Evolutionary conservation across 2,888 invertebrate species (phyloP), one percentile per base, ranked within the genome.

Genomic region (Strigamia crassipes): DNA sequence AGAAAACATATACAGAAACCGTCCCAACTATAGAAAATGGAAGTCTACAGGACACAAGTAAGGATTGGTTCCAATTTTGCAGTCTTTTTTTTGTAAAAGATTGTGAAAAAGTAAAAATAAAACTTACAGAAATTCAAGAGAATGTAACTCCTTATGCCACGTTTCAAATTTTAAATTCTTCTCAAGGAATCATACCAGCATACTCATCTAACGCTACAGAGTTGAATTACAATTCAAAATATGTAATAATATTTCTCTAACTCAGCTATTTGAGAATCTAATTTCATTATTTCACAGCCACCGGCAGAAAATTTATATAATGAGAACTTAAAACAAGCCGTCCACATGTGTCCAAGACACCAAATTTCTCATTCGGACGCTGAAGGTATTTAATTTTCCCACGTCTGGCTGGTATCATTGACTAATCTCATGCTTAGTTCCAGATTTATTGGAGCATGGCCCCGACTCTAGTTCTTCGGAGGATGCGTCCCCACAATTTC

Each of bases 361-460:
- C 73, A 73, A 73, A 73, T 73, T 23, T 31, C 73, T 12, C 73
- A 73, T 73, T 31, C 73, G n/a, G 73, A 73, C 15, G 42, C 79
- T 15, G 79, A 78, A 42, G 79, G 79, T 78, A 23, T 3, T 18
- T 38, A 31, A 73, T 27, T 9, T 31, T 31, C 6, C 38, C 1
- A 38, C 2, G 1, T 3, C 3, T 38, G 38, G 6, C 10, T 38
- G 6, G 8, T 6, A 38, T 38, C 38, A 2, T 38, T 38, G 10
- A 38, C 38, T 38, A 38, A 38, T 38, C 10, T 38, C 10, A 10
- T 6, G 38, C 10, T 23, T 41, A 78, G 79, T 78, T 78, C 79
- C 79, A 21, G 79, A 78, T 78, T 78, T 78, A 41, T 42, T 78
- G 42, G 79, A 78, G 21, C 79, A 78, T 78, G 79, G 79, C 38